These are phyloP conservation scores for Bos indicus DNA, from an alignment of 2,113 vertebrate genomes.

Conservation along the genomic window DNA sequence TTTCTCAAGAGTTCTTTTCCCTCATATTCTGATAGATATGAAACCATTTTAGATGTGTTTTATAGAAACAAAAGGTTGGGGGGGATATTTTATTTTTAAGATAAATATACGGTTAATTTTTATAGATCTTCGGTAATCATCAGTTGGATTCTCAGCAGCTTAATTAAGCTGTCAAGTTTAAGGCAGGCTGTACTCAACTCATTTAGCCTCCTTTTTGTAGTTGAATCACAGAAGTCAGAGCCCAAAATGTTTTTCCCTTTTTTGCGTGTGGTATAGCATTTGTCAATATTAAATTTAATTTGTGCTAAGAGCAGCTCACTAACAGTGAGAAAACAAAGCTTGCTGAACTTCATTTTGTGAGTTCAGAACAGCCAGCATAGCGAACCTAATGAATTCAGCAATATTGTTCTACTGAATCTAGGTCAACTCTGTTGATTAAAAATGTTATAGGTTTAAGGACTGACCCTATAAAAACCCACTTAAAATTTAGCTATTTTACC, in stretches of 20 bases:
- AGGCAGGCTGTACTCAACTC: neutral
- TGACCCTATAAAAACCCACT: neutral
- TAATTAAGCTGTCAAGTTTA: neutral
- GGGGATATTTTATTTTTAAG: neutral
- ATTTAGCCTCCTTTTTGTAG: neutral
- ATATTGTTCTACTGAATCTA: neutral
- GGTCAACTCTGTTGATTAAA: constrained; percentile 34
- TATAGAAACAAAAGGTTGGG: neutral
- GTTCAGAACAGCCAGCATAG: neutral
- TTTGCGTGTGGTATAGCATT: neutral
- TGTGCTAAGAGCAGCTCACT: constrained; percentile 13
- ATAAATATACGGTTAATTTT: neutral
- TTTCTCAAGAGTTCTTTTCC: neutral
- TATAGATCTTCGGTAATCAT: neutral
- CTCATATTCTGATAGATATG: neutral
- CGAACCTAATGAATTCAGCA: constrained; percentile 23
- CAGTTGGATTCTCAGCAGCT: neutral
- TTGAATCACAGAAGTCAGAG: neutral
- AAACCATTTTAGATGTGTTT: neutral
- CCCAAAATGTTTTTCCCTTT: neutral
- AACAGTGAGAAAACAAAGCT: constrained; percentile 28
- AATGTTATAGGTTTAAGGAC: neutral
- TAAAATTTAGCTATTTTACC: constrained; percentile 19
- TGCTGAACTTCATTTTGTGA: neutral
- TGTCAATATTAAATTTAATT: constrained; percentile 41